A percentile compares a stretch with the other conserved stretches of the same genome.
phyloP scores from a whole-genome alignment of 1,140 invertebrate species.

The Macrotrachela quadricornifera region DNA sequence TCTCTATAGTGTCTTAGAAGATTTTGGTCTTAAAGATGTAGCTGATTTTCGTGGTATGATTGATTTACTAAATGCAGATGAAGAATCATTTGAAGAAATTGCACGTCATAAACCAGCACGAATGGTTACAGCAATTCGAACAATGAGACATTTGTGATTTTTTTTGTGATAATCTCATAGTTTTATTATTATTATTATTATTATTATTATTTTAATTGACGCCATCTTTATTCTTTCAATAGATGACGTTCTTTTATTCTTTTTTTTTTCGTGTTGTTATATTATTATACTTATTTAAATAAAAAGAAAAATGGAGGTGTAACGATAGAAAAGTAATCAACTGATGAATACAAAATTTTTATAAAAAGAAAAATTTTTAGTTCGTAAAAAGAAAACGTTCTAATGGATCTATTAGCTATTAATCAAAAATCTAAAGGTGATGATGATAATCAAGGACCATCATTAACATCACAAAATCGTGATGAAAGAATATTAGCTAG shows the following conservation, averaged over 20 bases:
- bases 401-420: constrained; percentile 6
- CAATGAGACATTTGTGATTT: constrained; percentile 40
- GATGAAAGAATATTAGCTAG: constrained; percentile 26
- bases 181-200: too few relatives aligned
- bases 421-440: constrained; percentile 11
- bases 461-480: constrained; percentile 22
- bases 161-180: background rate
- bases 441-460: constrained; percentile 23
- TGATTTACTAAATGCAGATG: constrained; percentile 40
- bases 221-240: too few relatives aligned
- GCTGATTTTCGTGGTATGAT: constrained; percentile 47
- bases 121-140: constrained; percentile 47
- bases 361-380: too few relatives aligned
- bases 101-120: constrained; percentile 43
- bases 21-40: constrained; percentile 49
- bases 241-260: background rate
- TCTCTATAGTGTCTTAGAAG: constrained; percentile 58
- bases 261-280: too few relatives aligned
- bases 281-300: too few relatives aligned
- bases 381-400: too few relatives aligned
- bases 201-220: too few relatives aligned
- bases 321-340: too few relatives aligned
- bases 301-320: too few relatives aligned
- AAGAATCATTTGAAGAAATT: constrained; percentile 44
- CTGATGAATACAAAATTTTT: too few relatives aligned